Evolutionary conservation across 2,113 vertebrate genomes (phyloP), one percentile per base, ranked within the genome.

Genomic region (Mugil cephalus): DNA sequence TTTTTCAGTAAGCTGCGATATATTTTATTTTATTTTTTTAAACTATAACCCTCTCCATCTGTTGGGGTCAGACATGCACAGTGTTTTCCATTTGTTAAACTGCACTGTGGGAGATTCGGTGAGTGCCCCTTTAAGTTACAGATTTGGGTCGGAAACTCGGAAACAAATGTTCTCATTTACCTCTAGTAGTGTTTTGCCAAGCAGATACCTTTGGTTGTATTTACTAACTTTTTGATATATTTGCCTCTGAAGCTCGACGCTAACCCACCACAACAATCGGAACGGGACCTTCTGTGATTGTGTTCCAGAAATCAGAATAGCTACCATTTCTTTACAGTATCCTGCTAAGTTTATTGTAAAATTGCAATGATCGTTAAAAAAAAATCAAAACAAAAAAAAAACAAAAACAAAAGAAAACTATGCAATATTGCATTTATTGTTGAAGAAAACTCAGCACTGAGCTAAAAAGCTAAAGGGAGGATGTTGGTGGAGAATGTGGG

Each of bases 1-100:
- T 62, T 74, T 71, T 77, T 82, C 74, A 76, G 59, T 83, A 81
- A 63, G 62, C 69, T 83, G 80, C 87, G 75, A 83, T 77, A 77
- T 45, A 80, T 77, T 69, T n/a, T n/a, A n/a, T n/a, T n/a, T n/a
- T n/a, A n/a, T n/a, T n/a, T n/a, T n/a, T 83, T 68, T 87, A 77
- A 75, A 82, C 67, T 80, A 74, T 47, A 78, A 83, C 68, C 68
- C 73, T 74, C 67, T 10, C 59, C 58, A 72, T 71, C 80, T 84
- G 46, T 83, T 18, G 71, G 52, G 77, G 56, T 73, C 78, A 78
- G 72, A 80, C 66, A 69, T 77, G 76, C 80, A 79, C 64, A 84
- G 80, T 69, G 67, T 74, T 54, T 55, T 43, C 60, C 78, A 69
- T 65, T 53, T 60, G 46, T 64, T 67, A 43, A 15, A 17, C 61